Percentiles rank a stretch among this genome's conserved stretches.
These are phyloP conservation scores for Phrynocephalus guinanensis DNA, from an alignment of 2,797 vertebrate species.

Conservation along the genomic window DNA sequence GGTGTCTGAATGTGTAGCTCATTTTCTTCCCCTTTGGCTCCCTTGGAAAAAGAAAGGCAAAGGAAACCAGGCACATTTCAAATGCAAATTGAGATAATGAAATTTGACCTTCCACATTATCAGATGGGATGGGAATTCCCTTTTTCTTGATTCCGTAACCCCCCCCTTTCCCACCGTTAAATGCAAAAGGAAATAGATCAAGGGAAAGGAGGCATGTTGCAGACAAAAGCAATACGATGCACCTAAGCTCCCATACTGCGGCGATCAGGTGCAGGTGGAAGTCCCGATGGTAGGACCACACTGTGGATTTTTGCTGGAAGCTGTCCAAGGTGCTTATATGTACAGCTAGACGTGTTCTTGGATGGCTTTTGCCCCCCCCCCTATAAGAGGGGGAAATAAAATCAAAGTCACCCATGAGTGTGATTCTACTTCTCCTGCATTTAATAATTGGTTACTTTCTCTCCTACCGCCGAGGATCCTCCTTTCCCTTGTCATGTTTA, in stretches of 20 bases:
- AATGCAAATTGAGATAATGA: constrained; percentile 70
- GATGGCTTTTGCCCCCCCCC: constrained; percentile 10
- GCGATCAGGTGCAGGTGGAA: constrained; percentile 9
- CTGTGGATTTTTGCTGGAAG: constrained; percentile 59
- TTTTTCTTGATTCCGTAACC: constrained; percentile 56
- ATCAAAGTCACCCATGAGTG: constrained; percentile 69
- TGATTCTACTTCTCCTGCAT: constrained; percentile 55
- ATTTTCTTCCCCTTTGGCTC: too few relatives aligned
- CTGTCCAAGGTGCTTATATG: constrained; percentile 64
- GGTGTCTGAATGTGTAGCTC: too few relatives aligned
- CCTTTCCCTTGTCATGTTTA: constrained; percentile 80
- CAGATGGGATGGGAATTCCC: constrained; percentile 67
- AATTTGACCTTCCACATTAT: constrained; percentile 66
- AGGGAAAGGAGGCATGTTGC: constrained; percentile 66
- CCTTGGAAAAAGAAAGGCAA: neutral
- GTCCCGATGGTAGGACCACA: constrained; percentile 23
- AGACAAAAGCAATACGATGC: constrained; percentile 67
- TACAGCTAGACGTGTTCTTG: constrained; percentile 63
- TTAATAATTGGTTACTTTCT: constrained; percentile 79
- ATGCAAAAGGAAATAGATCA: constrained; percentile 69
- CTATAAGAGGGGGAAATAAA: constrained; percentile 41
- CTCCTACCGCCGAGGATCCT: constrained; percentile 76
- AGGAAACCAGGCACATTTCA: constrained; percentile 52
- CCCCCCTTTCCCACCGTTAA: constrained; percentile 34
- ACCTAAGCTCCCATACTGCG: constrained; percentile 49